phyloP scores from a whole-genome alignment of 2,113 vertebrate genomes.

The Dermatemys mawii region DNA sequence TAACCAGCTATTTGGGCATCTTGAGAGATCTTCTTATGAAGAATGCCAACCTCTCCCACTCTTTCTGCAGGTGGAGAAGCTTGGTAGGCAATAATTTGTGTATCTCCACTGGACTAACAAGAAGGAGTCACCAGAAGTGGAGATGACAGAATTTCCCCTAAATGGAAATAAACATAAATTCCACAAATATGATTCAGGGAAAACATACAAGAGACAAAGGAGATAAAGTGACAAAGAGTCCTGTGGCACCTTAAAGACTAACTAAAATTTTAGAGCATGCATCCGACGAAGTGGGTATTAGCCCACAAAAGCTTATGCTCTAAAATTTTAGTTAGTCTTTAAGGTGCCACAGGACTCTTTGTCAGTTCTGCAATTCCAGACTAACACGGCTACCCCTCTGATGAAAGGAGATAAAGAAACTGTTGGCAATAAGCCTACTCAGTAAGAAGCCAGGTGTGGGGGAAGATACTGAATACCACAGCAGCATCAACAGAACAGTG shows the following conservation, averaged over 20 bases:
- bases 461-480: neutral
- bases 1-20: neutral
- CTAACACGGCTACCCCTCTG: too few species aligned
- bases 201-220: neutral
- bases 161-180: neutral
- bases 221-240: too few species aligned
- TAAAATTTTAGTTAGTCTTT: too few species aligned
- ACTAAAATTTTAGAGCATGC: too few species aligned
- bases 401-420: neutral
- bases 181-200: neutral
- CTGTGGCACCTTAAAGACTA: too few species aligned
- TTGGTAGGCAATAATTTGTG: accelerated
- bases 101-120: neutral
- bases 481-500: neutral
- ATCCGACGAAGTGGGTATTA: too few species aligned
- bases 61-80: neutral
- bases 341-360: too few species aligned
- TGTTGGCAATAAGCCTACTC: neutral
- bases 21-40: neutral
- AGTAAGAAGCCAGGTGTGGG: neutral
- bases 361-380: too few species aligned
- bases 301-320: too few species aligned
- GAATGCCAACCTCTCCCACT: neutral
- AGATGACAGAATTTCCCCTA: neutral
- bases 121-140: neutral